A percentile compares a stretch with the other conserved stretches of the same genome.
These are phyloP conservation scores for Formica aserva DNA, from an alignment of 2,888 invertebrate species.

Conservation along the genomic window DNA sequence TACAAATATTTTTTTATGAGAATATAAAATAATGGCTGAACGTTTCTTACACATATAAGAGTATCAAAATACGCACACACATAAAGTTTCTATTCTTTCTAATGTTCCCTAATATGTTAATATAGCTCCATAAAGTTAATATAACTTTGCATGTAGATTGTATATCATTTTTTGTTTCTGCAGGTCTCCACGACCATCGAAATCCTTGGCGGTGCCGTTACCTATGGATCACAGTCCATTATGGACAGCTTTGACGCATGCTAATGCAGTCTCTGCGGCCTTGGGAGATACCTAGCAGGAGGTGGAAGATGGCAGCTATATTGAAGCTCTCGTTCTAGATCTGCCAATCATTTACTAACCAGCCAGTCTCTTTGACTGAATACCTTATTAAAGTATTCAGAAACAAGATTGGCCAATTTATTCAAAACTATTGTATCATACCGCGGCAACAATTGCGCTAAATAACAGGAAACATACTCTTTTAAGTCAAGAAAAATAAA, in stretches of 20 bases:
- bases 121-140: neutral
- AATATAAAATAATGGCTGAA: neutral
- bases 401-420: neutral
- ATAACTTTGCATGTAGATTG: neutral
- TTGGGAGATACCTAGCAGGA: constrained; percentile 87
- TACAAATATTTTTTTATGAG: neutral
- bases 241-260: constrained; percentile 93
- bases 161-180: neutral
- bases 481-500: constrained; percentile 3
- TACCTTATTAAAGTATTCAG: neutral
- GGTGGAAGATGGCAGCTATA: constrained; percentile 86
- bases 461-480: neutral
- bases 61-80: neutral
- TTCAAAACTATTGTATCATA: constrained; percentile 7
- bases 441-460: neutral
- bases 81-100: neutral
- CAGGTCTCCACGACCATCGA: constrained; percentile 82
- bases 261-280: constrained; percentile 87
- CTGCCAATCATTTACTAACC: constrained; percentile 88
- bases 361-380: constrained; percentile 2
- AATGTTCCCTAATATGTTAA: neutral
- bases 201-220: constrained; percentile 78
- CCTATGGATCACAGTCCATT: constrained; percentile 91
- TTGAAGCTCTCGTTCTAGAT: constrained; percentile 88
- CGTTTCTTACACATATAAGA: neutral